Evolutionary conservation across 2,113 vertebrate genomes (phyloP).

Genomic region (Ornithorhynchus anatinus): DNA sequence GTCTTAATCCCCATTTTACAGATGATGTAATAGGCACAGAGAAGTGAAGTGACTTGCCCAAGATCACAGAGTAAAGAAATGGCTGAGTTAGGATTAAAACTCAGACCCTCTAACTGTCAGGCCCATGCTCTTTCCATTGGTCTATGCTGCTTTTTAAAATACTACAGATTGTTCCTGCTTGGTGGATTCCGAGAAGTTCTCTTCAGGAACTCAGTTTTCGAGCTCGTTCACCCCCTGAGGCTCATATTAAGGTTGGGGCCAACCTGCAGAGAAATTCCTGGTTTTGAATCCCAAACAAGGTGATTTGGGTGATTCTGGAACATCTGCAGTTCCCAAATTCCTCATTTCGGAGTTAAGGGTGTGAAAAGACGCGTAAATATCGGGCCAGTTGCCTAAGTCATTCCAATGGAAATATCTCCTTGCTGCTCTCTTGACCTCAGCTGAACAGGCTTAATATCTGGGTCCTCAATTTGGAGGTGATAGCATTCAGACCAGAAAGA

Average conservation of each 20-base stretch:
- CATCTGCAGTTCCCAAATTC: conserved; percentile 50
- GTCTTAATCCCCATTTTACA: too few relatives aligned
- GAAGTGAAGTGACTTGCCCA: too few relatives aligned
- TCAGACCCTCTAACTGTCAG: too few relatives aligned
- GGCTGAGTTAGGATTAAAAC: too few relatives aligned
- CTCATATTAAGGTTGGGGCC: conserved; percentile 9
- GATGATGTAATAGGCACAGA: too few relatives aligned
- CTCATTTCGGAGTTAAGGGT: conserved; percentile 41
- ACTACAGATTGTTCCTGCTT: too few relatives aligned
- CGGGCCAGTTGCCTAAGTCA: conserved; percentile 39
- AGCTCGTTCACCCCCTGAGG: too few relatives aligned
- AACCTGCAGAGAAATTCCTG: conserved; percentile 15
- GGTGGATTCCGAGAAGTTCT: too few relatives aligned
- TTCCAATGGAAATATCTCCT: conserved; percentile 46
- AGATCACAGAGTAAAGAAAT: too few relatives aligned
- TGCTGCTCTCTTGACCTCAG: conserved; percentile 36
- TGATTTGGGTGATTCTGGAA: conserved; percentile 51
- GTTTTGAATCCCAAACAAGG: conserved; percentile 34
- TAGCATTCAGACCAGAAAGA: conserved; percentile 13
- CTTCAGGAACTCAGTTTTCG: too few relatives aligned
- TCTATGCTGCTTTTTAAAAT: too few relatives aligned
- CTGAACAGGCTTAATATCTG: conserved; percentile 14
- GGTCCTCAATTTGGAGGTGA: conserved; percentile 4
- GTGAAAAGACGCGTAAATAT: conserved; percentile 62
- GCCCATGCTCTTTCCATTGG: too few relatives aligned